These are phyloP conservation scores for Coreius guichenoti DNA, from an alignment of 2,797 vertebrate species.

Conservation along the genomic window DNA sequence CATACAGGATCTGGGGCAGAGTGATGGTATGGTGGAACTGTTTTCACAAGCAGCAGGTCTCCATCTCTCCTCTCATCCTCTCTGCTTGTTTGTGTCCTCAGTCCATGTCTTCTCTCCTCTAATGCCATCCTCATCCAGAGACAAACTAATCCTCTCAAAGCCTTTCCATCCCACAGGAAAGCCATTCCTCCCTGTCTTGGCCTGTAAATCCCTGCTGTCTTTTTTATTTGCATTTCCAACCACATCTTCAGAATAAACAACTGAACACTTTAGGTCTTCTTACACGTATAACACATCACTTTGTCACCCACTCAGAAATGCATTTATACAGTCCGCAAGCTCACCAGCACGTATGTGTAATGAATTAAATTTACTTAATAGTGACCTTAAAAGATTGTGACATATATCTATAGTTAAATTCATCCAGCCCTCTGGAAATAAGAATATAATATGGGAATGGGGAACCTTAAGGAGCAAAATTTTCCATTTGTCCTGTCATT, in stretches of 20 bases:
- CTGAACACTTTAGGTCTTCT: constrained; percentile 20
- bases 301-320: not conserved
- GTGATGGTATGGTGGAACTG: constrained; percentile 8
- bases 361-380: not conserved
- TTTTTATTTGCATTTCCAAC: constrained; percentile 31
- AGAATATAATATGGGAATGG: too few species aligned
- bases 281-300: not conserved
- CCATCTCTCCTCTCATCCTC: constrained; percentile 20
- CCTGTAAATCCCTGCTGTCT: constrained; percentile 35
- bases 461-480: too few species aligned
- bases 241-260: constrained; percentile 26
- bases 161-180: constrained; percentile 19
- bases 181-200: constrained; percentile 26
- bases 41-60: constrained; percentile 36
- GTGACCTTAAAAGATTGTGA: constrained; percentile 18
- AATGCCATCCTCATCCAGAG: constrained; percentile 60
- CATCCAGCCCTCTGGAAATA: too few species aligned
- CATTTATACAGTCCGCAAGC: not conserved
- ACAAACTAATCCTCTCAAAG: constrained; percentile 65
- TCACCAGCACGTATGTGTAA: not conserved
- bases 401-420: too few species aligned
- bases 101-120: constrained; percentile 24
- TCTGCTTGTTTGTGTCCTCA: not conserved
- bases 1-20: not conserved
- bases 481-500: not conserved